These are phyloP conservation scores for Fabriciana adippe DNA, from an alignment of 2,888 invertebrate genomes.

Conservation along the genomic window DNA sequence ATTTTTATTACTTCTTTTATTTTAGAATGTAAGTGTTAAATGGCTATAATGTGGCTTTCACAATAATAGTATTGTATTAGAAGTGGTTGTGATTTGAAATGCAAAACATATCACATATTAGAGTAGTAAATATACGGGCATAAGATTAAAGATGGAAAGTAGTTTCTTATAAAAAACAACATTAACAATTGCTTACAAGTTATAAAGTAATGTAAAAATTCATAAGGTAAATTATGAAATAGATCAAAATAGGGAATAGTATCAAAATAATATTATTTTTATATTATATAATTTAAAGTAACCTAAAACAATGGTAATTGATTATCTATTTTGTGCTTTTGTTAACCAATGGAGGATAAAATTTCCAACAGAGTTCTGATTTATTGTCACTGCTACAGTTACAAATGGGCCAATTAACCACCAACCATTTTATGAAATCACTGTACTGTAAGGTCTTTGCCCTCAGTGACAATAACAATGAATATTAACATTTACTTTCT, in stretches of 20 bases:
- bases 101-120: background rate
- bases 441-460: constrained; percentile 37
- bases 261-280: background rate
- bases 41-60: background rate
- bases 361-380: constrained; percentile 4
- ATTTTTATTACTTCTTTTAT: constrained; percentile 5
- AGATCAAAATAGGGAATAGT: background rate
- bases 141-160: background rate
- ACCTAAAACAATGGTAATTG: constrained; percentile 6
- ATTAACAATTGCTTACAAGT: background rate
- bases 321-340: background rate
- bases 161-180: background rate
- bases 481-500: constrained; percentile 28
- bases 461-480: constrained; percentile 26
- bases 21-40: constrained; percentile 15
- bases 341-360: background rate
- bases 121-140: background rate
- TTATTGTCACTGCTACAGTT: constrained; percentile 20
- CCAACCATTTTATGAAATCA: constrained; percentile 34
- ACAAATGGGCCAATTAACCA: constrained; percentile 37
- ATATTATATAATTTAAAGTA: constrained; percentile 10
- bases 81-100: background rate
- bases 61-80: constrained; percentile 2
- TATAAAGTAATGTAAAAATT: background rate
- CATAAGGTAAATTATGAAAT: background rate